These are phyloP conservation scores for Tangara arthus DNA, from an alignment of 2,797 vertebrate genomes.

Conservation along the genomic window DNA sequence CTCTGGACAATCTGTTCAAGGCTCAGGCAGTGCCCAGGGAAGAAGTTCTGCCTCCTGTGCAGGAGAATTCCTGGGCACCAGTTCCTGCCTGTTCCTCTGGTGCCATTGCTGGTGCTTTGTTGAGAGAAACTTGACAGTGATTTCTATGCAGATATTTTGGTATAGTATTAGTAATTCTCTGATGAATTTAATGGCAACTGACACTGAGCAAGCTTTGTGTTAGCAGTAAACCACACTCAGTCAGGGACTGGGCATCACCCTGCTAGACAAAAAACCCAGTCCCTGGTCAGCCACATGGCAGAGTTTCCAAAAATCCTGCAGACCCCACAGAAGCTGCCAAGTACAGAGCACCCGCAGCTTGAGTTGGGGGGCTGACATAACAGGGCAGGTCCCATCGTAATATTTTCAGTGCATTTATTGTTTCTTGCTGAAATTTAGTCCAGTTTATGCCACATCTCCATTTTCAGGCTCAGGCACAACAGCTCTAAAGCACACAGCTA, in stretches of 20 bases:
- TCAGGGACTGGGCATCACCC: background rate
- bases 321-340: background rate
- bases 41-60: background rate
- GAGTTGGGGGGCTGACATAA: rapidly evolving
- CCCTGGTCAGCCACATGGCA: background rate
- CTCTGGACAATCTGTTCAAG: background rate
- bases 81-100: background rate
- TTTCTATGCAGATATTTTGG: background rate
- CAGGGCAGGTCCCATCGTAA: background rate
- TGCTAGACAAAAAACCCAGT: background rate
- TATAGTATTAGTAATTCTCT: background rate
- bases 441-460: background rate
- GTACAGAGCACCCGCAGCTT: background rate
- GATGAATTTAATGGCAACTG: background rate
- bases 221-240: too few relatives aligned
- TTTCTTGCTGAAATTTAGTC: background rate
- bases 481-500: background rate
- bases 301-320: background rate
- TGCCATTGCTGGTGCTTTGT: background rate
- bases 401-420: background rate
- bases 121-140: background rate
- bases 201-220: background rate
- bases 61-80: background rate
- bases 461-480: background rate
- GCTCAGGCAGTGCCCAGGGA: background rate